phyloP scores from a whole-genome alignment of 2,113 vertebrate genomes.

The Salvelinus alpinus region DNA sequence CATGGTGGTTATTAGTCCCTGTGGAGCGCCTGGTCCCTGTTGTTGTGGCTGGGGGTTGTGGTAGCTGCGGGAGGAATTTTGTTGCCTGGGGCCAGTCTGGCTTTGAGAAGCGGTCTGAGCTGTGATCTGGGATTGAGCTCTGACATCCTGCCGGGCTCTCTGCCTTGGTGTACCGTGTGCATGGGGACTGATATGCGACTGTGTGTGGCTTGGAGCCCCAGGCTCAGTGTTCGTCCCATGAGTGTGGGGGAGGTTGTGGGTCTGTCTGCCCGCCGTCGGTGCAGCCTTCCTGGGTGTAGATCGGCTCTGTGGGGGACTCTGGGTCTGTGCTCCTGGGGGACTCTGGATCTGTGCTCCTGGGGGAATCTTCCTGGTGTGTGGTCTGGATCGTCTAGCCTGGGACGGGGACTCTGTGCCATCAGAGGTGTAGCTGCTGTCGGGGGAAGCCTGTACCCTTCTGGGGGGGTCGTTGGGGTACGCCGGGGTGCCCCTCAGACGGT shows the following conservation, averaged over 20 bases:
- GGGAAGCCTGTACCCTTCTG: constrained; percentile 5
- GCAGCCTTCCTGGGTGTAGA: constrained; percentile 28
- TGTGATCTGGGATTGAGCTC: constrained; percentile 11
- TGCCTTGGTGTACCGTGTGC: constrained; percentile 27
- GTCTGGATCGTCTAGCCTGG: constrained; percentile 17
- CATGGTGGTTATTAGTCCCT: background rate
- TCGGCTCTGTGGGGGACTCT: constrained; percentile 9
- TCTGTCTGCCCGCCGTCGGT: constrained; percentile 13
- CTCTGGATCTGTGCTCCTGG: constrained; percentile 11
- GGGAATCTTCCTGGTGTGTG: constrained; percentile 10
- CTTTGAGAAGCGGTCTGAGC: background rate
- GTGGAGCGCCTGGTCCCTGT: constrained; percentile 20
- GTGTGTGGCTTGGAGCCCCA: constrained; percentile 21
- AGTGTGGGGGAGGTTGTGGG: constrained; percentile 12
- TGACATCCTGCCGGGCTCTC: constrained; percentile 42
- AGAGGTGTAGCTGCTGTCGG: constrained; percentile 10
- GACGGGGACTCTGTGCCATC: constrained; percentile 41
- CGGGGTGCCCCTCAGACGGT: constrained; percentile 69
- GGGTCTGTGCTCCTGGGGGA: background rate
- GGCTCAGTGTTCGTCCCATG: constrained; percentile 19
- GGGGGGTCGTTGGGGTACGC: constrained; percentile 59
- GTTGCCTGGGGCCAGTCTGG: constrained; percentile 54
- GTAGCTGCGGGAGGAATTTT: constrained; percentile 43
- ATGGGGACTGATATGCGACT: constrained; percentile 36
- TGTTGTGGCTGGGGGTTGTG: constrained; percentile 43